phyloP scores from a whole-genome alignment of 2,888 invertebrate species.

The Saturnia japonica region DNA sequence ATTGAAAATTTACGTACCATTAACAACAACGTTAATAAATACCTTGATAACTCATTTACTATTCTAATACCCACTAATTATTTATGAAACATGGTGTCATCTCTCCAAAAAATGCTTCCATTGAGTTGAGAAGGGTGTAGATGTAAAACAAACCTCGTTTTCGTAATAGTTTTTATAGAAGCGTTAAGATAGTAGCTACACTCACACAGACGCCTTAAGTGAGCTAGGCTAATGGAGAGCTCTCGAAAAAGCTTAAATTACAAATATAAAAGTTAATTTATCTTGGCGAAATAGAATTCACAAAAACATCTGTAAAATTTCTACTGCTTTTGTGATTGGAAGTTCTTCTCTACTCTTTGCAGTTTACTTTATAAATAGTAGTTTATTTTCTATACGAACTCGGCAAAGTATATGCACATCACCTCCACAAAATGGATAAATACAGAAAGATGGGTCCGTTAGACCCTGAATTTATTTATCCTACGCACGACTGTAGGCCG shows the following conservation, averaged over 20 bases:
- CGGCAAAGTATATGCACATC: not conserved
- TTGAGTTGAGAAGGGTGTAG: not conserved
- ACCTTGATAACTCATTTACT: not conserved
- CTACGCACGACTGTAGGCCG: too few species aligned
- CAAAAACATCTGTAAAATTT: not conserved
- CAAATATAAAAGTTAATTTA: constrained; percentile 1
- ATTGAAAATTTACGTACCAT: too few species aligned
- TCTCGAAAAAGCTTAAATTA: not conserved
- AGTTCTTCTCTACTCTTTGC: not conserved
- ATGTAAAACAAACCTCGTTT: not conserved
- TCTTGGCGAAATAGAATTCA: not conserved
- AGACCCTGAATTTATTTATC: too few species aligned
- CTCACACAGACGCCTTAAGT: not conserved
- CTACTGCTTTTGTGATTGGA: not conserved
- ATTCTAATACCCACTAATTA: too few species aligned
- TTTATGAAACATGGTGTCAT: not conserved
- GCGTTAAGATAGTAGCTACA: not conserved
- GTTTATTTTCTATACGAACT: not conserved
- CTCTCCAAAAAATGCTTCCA: not conserved
- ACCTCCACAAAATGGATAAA: not conserved
- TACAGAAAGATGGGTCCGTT: too few species aligned
- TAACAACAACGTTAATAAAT: not conserved
- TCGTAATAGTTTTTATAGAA: not conserved
- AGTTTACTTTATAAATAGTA: not conserved
- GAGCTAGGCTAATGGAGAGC: not conserved